Percentiles rank a stretch among this genome's conserved stretches.
Conservation (phyloP, 2,888 invertebrate species). For the Agrypnus murinus region DNA sequence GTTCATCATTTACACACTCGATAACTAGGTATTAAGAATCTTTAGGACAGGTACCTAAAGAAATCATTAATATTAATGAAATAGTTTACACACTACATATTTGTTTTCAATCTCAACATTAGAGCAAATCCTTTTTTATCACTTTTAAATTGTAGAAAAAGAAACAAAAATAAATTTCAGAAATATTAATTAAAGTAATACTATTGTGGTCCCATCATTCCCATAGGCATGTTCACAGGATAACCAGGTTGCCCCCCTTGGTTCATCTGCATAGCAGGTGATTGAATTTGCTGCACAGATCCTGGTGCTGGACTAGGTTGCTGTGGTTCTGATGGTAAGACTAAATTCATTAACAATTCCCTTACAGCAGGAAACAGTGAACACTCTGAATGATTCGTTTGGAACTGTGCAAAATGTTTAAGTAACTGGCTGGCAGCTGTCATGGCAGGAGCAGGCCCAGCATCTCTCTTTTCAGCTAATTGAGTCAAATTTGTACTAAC, state of each 20-base stretch:
- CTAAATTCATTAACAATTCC: conserved; percentile 89
- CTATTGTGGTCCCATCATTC: conserved; percentile 68
- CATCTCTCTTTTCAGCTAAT: conserved; percentile 88
- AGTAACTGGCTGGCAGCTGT: conserved; percentile 79
- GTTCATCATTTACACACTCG: no score
- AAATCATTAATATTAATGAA: no score
- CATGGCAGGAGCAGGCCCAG: conserved; percentile 75
- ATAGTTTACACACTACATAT: no score
- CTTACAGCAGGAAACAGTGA: conserved; percentile 93
- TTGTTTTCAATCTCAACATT: no score
- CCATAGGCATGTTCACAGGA: conserved; percentile 69
- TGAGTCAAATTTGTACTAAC: conserved; percentile 89
- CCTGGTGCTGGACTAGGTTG: conserved; percentile 71
- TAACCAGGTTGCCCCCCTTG: conserved; percentile 70
- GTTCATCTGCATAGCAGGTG: conserved; percentile 76
- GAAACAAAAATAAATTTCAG: neutral
- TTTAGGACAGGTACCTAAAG: no score
- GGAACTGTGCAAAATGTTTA: conserved; percentile 85
- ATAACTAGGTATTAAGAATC: no score
- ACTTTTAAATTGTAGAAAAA: neutral
- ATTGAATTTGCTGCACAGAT: conserved; percentile 74
- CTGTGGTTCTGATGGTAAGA: conserved; percentile 85
- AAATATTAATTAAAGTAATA: conserved; percentile 41
- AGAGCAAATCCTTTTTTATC: conserved; percentile 1
- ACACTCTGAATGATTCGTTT: conserved; percentile 82